These are phyloP conservation scores for Trichogramma dendrolimi DNA, from an alignment of 2,888 invertebrate species.

Conservation along the genomic window DNA sequence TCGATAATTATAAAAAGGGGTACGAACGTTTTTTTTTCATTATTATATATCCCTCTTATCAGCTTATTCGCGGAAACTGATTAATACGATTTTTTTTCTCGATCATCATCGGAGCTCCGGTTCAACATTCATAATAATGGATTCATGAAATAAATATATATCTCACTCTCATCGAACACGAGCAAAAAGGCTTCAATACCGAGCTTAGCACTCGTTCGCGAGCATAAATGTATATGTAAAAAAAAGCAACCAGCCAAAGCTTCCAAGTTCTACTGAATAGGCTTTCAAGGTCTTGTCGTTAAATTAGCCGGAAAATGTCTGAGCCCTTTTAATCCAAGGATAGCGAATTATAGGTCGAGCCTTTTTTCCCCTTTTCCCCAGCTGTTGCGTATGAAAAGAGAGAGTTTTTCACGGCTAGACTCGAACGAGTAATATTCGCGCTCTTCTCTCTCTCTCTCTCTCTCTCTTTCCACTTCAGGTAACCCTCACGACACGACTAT, in stretches of 20 bases:
- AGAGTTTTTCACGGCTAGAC: neutral
- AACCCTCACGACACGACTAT: no score
- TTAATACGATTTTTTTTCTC: no score
- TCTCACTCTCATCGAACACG: neutral
- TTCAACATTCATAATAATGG: no score
- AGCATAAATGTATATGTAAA: neutral
- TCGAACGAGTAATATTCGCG: neutral
- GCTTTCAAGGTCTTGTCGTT: neutral
- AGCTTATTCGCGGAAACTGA: no score
- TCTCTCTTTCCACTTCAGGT: neutral
- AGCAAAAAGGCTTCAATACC: neutral
- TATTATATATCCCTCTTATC: no score
- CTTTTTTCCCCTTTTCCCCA: neutral
- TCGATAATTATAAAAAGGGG: no score
- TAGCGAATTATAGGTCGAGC: neutral
- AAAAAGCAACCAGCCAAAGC: no score
- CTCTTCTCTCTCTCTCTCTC: neutral
- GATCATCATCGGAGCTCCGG: no score
- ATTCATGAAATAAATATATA: no score
- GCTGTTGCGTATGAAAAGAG: neutral
- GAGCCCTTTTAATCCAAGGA: neutral
- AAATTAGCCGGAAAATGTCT: conserved; percentile 1
- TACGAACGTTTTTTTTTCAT: no score
- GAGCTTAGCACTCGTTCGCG: neutral
- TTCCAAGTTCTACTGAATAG: no score